Percentiles rank a stretch among this genome's conserved stretches.
Evolutionary conservation across 2,797 vertebrate genomes (phyloP).

Genomic region (Hoplostethus mediterraneus): DNA sequence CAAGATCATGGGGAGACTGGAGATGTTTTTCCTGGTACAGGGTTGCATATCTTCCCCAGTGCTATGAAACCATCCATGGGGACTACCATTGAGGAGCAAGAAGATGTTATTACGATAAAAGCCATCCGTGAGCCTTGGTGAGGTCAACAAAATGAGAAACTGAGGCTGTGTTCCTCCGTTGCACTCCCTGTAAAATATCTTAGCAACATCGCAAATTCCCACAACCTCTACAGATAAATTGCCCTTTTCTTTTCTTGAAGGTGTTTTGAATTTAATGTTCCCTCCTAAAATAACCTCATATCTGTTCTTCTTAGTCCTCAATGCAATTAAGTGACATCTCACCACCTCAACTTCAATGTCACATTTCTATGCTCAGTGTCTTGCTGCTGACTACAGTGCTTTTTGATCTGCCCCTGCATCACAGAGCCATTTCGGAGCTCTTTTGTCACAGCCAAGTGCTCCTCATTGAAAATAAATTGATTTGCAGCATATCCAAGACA

Average conservation of each 20-base stretch:
- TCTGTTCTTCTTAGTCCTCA: slow-evolving; percentile 2
- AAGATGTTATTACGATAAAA: slow-evolving; percentile 11
- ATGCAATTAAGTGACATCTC: slow-evolving; percentile 15
- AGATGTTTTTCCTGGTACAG: background rate
- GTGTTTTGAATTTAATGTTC: background rate
- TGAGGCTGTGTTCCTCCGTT: background rate
- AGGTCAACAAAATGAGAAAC: background rate
- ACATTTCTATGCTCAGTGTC: slow-evolving; percentile 24
- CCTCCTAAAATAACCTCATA: slow-evolving; percentile 1
- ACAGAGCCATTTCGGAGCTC: slow-evolving; percentile 42
- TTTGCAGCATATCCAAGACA: slow-evolving; percentile 29
- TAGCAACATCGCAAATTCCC: background rate
- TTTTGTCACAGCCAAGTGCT: slow-evolving; percentile 53
- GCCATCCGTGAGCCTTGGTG: background rate
- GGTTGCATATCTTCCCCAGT: background rate
- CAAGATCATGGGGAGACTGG: background rate
- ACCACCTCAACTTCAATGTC: slow-evolving; percentile 12
- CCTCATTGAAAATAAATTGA: slow-evolving; percentile 65
- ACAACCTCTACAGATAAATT: background rate
- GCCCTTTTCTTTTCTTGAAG: background rate
- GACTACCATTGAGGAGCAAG: background rate
- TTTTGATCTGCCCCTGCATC: slow-evolving; percentile 48
- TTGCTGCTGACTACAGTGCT: slow-evolving; percentile 16
- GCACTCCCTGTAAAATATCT: background rate
- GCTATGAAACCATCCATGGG: background rate